A percentile compares a stretch with the other conserved stretches of the same genome.
These are phyloP conservation scores for Stictonetta naevosa DNA, from an alignment of 2,113 vertebrate genomes.

Conservation along the genomic window DNA sequence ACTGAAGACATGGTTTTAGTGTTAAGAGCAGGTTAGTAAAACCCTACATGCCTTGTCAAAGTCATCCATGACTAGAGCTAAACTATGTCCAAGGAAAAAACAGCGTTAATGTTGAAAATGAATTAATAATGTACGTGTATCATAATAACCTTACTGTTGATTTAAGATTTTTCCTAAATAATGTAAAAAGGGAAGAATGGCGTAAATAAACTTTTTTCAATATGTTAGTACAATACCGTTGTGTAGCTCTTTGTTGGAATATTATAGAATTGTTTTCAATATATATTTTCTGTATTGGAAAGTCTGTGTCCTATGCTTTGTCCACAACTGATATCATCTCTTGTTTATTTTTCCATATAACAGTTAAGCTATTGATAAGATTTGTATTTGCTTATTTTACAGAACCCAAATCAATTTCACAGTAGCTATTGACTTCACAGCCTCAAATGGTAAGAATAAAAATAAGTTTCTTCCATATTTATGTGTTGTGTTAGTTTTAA, in stretches of 20 bases:
- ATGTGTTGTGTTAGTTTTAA: not conserved
- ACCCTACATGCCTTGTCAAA: not conserved
- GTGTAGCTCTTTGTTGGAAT: not conserved
- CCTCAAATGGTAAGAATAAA: slow-evolving; percentile 93
- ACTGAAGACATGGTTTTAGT: not conserved
- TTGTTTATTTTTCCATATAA: not conserved
- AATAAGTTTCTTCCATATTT: not conserved
- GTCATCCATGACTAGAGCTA: not conserved
- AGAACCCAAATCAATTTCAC: slow-evolving; percentile 99
- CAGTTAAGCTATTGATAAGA: slow-evolving; percentile 13
- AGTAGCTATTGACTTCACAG: slow-evolving; percentile 98
- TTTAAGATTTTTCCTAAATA: not conserved
- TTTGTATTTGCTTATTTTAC: slow-evolving; percentile 73
- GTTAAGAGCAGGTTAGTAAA: not conserved
- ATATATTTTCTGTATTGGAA: slow-evolving; percentile 5
- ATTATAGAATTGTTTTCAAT: not conserved
- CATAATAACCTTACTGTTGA: not conserved
- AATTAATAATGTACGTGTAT: not conserved
- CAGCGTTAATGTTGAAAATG: not conserved
- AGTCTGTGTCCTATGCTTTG: not conserved
- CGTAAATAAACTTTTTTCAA: not conserved
- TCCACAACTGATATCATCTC: not conserved
- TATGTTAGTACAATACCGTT: not conserved
- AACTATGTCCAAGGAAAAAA: not conserved
- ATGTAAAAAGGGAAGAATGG: not conserved